Base-by-base conservation (phyloP, 92 coral and sea anemone species). In the Epizoanthus ramosus region DNA sequence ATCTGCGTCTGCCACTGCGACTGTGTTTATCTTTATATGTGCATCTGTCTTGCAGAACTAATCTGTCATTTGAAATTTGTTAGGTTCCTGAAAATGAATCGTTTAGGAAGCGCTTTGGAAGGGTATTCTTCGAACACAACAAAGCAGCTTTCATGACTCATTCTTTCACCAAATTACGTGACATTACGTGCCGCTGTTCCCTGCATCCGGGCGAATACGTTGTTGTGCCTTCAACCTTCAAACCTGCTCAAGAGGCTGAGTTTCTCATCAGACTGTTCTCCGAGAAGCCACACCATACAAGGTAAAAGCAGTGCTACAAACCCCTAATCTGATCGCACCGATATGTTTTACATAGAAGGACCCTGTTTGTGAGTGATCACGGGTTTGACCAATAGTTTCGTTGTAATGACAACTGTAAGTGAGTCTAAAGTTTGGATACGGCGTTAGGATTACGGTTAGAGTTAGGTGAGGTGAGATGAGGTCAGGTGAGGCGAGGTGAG, bases 191-290 rank as follows among this genome's bases (percentile, higher is more conserved):
- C 52, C 90, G 97, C 1, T 91, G 89, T 68, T 85, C 86, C 10
- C 80, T 93, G 12, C 83, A 84, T 21, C 90, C 88, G 15, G 97
- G 94, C 9, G 92, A 91, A 31, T 93, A 93, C 87, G 83, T 93
- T 35, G 85, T 93, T 69, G 85, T 93, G 6, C 97, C 97, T 16
- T 93, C 97, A 53, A 91, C 97, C 23, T 93, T 93, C 81, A 71
- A 93, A 63, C 88, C 92, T 6, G 90, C 90, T 19, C 92, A 93
- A 24, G 97, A 93, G 61, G 74, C 89, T 3, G 92, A 93, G 37
- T 93, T 91, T 59, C 86, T 93, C 37, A 76, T 93, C 9, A 84
- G 97, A 73, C 87, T 93, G 3, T 93, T 93, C 74, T 93, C 97
- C 8, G 97, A 93, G 83, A 91, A 91, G 63, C 90, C 89, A 15